Evolutionary conservation across 2,797 vertebrate genomes (phyloP).

Genomic region (Nothura maculosa): DNA sequence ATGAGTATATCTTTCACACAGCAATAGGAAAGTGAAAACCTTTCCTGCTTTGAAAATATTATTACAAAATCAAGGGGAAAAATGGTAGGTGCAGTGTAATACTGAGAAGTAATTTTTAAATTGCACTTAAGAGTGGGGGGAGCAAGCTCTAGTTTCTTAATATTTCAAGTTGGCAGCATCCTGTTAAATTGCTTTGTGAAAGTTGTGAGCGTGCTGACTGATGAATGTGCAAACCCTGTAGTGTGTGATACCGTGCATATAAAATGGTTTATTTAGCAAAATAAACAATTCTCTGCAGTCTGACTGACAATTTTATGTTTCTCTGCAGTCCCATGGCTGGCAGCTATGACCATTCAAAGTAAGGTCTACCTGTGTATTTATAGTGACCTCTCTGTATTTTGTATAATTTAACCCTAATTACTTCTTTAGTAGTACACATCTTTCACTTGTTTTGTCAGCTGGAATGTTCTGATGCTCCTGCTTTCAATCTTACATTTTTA

Average conservation of each 20-base stretch:
- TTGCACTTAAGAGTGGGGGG: background rate
- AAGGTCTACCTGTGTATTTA: background rate
- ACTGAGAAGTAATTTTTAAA: background rate
- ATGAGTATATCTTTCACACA: background rate
- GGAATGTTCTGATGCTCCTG: background rate
- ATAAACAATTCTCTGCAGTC: conserved; percentile 51
- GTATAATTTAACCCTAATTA: background rate
- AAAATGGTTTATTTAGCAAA: conserved; percentile 66
- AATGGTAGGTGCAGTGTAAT: background rate
- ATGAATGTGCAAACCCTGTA: conserved; percentile 35
- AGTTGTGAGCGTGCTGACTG: background rate
- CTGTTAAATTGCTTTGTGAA: conserved; percentile 45
- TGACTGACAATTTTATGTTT: conserved; percentile 3
- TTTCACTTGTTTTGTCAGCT: background rate
- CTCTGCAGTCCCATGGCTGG: conserved; percentile 24
- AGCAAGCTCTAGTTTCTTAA: background rate
- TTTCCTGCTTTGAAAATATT: background rate
- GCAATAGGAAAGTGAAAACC: background rate
- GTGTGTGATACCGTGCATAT: conserved; percentile 51
- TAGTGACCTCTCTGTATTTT: background rate
- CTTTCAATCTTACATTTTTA: background rate
- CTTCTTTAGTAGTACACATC: background rate
- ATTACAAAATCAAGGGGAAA: background rate
- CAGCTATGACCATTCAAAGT: conserved; percentile 2
- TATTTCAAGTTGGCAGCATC: conserved; percentile 43